Base-by-base conservation (phyloP, 2,888 invertebrate genomes). In the Busseola fusca region DNA sequence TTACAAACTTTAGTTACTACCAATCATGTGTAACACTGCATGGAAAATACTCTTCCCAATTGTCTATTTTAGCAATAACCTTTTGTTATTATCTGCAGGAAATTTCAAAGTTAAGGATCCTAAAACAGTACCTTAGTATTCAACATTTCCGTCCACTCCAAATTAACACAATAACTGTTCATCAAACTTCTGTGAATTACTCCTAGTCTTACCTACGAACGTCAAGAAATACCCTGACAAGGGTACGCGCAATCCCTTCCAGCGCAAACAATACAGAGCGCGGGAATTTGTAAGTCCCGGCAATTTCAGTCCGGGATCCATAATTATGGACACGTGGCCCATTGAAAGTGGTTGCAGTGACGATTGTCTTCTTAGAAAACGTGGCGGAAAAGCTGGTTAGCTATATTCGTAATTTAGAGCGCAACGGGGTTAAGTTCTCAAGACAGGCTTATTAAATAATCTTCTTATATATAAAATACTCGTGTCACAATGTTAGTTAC, bases 201-300 rank as follows among this genome's bases (percentile, higher is more conserved):
- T 75, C 78, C 72, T 79, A 81, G 80, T 59, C 62, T 64, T 70
- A 77, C 72, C 64, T 65, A 76, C 68, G 54, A 52, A 71, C 78
- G 84, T 85, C 87, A 82, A 80, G 81, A 65, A 64, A 76, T 81
- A 79, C 67, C 69, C 73, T 84, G 89, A 89, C 83, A 80, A 87
- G 89, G 89, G 89, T 89, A 73, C 68, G 57, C 69, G 71, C 71
- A 72, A 68, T 77, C 70, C 77, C 72, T 56, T 68, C 74, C 62
- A 77, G 72, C 72, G 69, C 80, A 83, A 85, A 89, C 85, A 88
- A 84, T 82, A 81, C 77, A 72, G 64, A 64, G 64, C 59, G 59
- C 59, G 76, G 64, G 81, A 78, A 83, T 83, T 82, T 69, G 69
- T 69, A 74, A 83, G 82, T 74, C 68, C 77, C 69, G 63, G 77